Percentiles rank a stretch among this genome's conserved stretches.
These are phyloP conservation scores for Drosophila paulistorum DNA, from an alignment of 1,140 invertebrate species.

Conservation along the genomic window DNA sequence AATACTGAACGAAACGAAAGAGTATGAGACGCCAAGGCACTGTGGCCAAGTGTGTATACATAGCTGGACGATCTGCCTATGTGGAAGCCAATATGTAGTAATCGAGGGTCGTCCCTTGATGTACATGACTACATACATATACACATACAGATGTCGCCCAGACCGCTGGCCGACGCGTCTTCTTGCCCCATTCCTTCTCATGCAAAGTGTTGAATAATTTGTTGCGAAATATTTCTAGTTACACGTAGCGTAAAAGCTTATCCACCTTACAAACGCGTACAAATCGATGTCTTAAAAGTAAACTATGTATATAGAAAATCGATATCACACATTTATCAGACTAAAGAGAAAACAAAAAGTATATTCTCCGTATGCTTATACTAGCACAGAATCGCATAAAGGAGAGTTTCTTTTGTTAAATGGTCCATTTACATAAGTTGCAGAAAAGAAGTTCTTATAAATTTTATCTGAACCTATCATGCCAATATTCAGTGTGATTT, in stretches of 20 bases:
- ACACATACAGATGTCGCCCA: slow-evolving; percentile 22
- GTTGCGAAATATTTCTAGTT: slow-evolving; percentile 78
- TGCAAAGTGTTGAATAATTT: slow-evolving; percentile 81
- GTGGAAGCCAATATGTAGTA: slow-evolving; percentile 34
- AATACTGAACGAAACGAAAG: slow-evolving; percentile 5
- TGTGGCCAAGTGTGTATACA: not conserved
- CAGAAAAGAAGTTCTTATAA: too few relatives aligned
- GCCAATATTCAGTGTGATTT: too few relatives aligned
- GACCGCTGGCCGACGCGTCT: not conserved
- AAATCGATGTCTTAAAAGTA: not conserved
- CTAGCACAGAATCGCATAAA: too few relatives aligned
- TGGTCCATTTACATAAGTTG: too few relatives aligned
- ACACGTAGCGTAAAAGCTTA: slow-evolving; percentile 41
- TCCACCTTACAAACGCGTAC: slow-evolving; percentile 48
- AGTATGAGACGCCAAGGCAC: not conserved
- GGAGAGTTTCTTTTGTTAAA: too few relatives aligned
- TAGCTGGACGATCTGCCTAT: slow-evolving; percentile 26
- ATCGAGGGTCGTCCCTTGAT: slow-evolving; percentile 59
- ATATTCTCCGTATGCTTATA: too few relatives aligned
- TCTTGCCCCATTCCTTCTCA: slow-evolving; percentile 43
- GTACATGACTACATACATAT: slow-evolving; percentile 20
- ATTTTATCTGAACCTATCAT: too few relatives aligned
- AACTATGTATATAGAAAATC: not conserved
- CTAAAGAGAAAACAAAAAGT: too few relatives aligned
- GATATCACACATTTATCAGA: too few relatives aligned